Percentiles rank a stretch among this genome's conserved stretches.
These are phyloP conservation scores for Hemaris fuciformis DNA, from an alignment of 2,888 invertebrate species.

Conservation along the genomic window DNA sequence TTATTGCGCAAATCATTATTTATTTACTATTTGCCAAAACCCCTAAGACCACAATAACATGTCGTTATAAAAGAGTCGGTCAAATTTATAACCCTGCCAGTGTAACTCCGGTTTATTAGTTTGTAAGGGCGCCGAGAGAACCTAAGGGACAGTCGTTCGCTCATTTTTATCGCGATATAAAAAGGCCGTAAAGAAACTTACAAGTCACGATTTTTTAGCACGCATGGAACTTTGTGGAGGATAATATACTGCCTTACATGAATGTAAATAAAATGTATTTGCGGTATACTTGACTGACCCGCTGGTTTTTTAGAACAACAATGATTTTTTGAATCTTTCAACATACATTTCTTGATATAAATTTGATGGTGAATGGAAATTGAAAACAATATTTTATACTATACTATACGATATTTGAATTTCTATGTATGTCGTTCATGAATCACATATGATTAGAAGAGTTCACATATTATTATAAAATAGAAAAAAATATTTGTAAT, in stretches of 20 bases:
- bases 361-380: no score
- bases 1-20: neutral
- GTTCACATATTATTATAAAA: no score
- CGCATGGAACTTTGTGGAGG: slow-evolving; percentile 11
- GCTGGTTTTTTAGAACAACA: neutral
- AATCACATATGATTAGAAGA: no score
- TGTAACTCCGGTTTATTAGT: slow-evolving; percentile 3
- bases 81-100: neutral
- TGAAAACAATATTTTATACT: no score
- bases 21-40: neutral
- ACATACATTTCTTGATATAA: no score
- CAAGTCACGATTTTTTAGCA: slow-evolving; percentile 5
- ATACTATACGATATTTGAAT: no score
- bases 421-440: no score
- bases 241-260: neutral
- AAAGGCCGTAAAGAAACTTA: neutral
- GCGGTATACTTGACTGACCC: no score
- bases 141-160: neutral
- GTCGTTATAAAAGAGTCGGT: neutral
- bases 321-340: no score
- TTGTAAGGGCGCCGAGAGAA: neutral
- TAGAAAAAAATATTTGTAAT: no score
- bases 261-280: neutral
- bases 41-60: neutral
- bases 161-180: slow-evolving; percentile 2